These are phyloP conservation scores for Andricus grossulariae DNA, from an alignment of 1,140 invertebrate species.

Conservation along the genomic window DNA sequence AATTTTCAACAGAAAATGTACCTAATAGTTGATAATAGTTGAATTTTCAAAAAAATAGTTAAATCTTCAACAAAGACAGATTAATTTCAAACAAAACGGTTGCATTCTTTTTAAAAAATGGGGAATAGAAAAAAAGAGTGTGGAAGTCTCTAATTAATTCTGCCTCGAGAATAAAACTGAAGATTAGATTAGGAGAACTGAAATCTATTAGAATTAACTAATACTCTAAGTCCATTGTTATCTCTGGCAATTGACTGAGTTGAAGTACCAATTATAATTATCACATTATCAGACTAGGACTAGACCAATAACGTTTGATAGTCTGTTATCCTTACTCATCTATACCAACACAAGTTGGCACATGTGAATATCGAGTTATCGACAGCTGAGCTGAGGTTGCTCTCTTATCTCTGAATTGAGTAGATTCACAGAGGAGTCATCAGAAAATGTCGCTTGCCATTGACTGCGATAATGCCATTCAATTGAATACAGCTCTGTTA, in stretches of 20 bases:
- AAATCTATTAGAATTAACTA: no score
- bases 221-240: not conserved
- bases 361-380: conserved; percentile 6
- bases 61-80: no score
- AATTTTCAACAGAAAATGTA: no score
- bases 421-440: not conserved
- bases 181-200: no score
- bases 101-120: no score
- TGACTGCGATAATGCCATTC: conserved; percentile 16
- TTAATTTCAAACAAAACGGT: no score
- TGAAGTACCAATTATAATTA: not conserved
- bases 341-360: not conserved
- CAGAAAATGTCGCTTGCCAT: conserved; percentile 19
- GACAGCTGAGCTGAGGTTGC: conserved; percentile 20
- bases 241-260: not conserved
- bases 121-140: no score
- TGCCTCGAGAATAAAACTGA: no score
- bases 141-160: no score
- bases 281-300: not conserved
- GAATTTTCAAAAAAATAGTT: no score
- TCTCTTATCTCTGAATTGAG: conserved; percentile 16
- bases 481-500: not conserved
- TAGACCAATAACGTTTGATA: not conserved
- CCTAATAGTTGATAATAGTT: no score
- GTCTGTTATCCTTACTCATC: not conserved